Percentiles rank a stretch among this genome's conserved stretches.
Conservation (phyloP, 2,113 vertebrate species). For the Rafetus swinhoei region DNA sequence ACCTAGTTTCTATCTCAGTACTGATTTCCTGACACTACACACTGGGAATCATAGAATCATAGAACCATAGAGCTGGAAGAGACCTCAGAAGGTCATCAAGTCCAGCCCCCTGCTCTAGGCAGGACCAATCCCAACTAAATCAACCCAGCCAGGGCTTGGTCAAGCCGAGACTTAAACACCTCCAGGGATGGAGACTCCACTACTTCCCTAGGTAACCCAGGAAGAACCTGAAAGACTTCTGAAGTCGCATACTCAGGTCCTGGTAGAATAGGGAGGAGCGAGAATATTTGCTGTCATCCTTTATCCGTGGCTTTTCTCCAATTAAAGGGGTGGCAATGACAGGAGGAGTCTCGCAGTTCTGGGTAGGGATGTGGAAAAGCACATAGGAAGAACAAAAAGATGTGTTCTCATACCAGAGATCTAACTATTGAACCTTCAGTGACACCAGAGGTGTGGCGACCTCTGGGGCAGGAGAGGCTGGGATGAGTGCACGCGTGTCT, state of each 20-base stretch:
- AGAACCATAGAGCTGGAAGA: too few species aligned
- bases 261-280: not conserved
- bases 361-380: not conserved
- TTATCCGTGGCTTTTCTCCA: not conserved
- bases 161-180: too few species aligned
- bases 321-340: not conserved
- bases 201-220: too few species aligned
- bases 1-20: not conserved
- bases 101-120: too few species aligned
- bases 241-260: not conserved
- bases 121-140: too few species aligned
- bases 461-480: too few species aligned
- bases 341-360: not conserved
- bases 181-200: too few species aligned
- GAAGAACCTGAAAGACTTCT: not conserved
- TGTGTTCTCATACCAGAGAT: not conserved
- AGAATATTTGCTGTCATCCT: not conserved
- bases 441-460: too few species aligned
- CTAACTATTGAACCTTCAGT: not conserved
- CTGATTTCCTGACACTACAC: not conserved
- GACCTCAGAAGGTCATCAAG: too few species aligned
- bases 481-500: too few species aligned
- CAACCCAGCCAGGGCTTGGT: too few species aligned
- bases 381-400: not conserved
- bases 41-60: too few species aligned